Base-by-base conservation (phyloP, 2,888 invertebrate species). In the Sesia apiformis region DNA sequence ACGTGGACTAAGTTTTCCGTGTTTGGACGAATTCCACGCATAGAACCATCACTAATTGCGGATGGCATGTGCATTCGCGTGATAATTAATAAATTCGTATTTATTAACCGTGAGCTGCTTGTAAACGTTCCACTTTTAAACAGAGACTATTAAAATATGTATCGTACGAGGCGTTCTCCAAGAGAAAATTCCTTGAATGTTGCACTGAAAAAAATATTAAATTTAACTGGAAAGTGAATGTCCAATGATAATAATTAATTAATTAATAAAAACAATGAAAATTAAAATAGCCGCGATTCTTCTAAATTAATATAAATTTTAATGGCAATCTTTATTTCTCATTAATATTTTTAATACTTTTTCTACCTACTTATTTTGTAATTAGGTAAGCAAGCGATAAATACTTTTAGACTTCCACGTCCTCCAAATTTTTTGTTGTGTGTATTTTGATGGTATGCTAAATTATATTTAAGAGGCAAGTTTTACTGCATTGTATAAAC, bases 41-140 rank as follows among this genome's bases (percentile, higher is more conserved):
- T 57, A 60, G 53, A 56, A 58, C 56, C 60, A 58, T 54, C 57
- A 61, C 63, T 61, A 58, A 61, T 56, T 58, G 60, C 55, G 49
- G 56, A 58, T 57, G 58, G 57, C 57, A 54, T 57, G 56, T 55
- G 56, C 52, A 57, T 61, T 60, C 56, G 55, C 55, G 60, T 55
- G 54, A 57, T 59, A 62, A 63, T 63, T 60, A 63, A 63, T 60
- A 55, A 60, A 62, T 63, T 46, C 46, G 46, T 4, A 23, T 46
- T 46, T 46, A 23, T 23, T 23, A 46, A 5, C 46, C 7, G 46
- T 23, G 23, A 46, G 46, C 23, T 46, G 46, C 61, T 63, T 58
- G 60, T 59, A 57, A 54, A 56, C 57, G 60, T 55, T 59, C 57
- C 54, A 51, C 53, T 46, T 46, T 4, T 8, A 46, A 46, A 46